Conservation (phyloP, 2,113 vertebrate genomes). For the Grammomys surdaster region DNA sequence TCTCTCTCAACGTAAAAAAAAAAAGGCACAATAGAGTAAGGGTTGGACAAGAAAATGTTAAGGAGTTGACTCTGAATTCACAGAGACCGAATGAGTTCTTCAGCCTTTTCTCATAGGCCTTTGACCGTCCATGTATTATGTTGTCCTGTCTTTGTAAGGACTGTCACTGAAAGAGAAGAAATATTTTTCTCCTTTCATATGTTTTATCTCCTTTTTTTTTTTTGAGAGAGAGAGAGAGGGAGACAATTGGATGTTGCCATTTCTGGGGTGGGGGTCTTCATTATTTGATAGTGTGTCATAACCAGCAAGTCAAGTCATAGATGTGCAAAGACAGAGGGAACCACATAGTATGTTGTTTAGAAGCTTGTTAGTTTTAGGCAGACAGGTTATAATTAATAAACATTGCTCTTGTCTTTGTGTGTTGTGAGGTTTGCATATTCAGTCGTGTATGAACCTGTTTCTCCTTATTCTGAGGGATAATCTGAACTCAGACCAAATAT, state of each 20-base stretch:
- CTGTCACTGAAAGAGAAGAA: constrained; percentile 4
- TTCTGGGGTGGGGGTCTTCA: neutral
- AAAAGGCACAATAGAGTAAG: neutral
- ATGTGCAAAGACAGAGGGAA: neutral
- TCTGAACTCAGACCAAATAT: neutral
- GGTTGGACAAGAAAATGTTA: neutral
- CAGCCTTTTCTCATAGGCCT: neutral
- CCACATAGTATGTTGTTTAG: neutral
- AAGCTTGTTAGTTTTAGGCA: neutral
- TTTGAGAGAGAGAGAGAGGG: neutral
- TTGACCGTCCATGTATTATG: neutral
- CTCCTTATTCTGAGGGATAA: constrained; percentile 34
- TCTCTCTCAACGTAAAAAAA: neutral
- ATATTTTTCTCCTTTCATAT: neutral
- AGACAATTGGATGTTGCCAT: neutral
- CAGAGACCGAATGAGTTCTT: constrained; percentile 26
- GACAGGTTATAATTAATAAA: neutral
- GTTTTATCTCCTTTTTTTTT: neutral
- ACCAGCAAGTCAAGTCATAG: constrained; percentile 1
- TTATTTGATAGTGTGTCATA: neutral
- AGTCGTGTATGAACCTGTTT: neutral
- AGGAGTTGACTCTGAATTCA: neutral
- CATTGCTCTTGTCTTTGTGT: constrained; percentile 32
- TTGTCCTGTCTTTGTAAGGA: neutral
- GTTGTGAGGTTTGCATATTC: neutral